Percentiles rank a stretch among this genome's conserved stretches.
These are phyloP conservation scores for Neocrepidodera transversa DNA, from an alignment of 2,888 invertebrate genomes.

Conservation along the genomic window DNA sequence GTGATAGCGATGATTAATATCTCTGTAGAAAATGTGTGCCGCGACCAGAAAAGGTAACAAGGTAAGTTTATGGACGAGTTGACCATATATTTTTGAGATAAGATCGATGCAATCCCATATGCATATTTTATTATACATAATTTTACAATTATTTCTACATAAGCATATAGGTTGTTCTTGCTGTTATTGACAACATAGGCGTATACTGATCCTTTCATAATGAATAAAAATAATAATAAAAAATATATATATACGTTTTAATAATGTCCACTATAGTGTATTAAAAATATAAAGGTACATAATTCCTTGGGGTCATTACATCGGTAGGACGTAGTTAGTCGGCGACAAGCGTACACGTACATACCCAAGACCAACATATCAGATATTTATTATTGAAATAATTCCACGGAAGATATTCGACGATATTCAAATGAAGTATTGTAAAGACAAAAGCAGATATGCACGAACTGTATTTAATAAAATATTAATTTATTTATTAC, in stretches of 20 bases:
- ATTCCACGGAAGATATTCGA: slow-evolving; percentile 50
- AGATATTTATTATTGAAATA: slow-evolving; percentile 49
- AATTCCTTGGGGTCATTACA: slow-evolving; percentile 4
- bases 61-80: slow-evolving; percentile 7
- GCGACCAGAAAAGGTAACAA: slow-evolving; percentile 3
- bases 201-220: no score
- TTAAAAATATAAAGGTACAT: no score
- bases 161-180: neutral
- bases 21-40: neutral
- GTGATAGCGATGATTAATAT: slow-evolving; percentile 1
- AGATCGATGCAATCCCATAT: neutral
- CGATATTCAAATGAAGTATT: slow-evolving; percentile 58
- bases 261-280: no score
- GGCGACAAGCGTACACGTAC: no score
- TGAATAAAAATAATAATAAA: no score
- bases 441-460: slow-evolving; percentile 50
- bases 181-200: no score
- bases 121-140: slow-evolving; percentile 4
- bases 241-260: no score
- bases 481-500: slow-evolving; percentile 60
- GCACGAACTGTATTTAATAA: slow-evolving; percentile 53
- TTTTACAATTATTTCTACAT: slow-evolving; percentile 7
- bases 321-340: neutral
- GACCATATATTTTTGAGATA: slow-evolving; percentile 1
- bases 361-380: slow-evolving; percentile 26